Evolutionary conservation across 2,113 vertebrate genomes (phyloP).

Genomic region (Dromaius novaehollandiae): DNA sequence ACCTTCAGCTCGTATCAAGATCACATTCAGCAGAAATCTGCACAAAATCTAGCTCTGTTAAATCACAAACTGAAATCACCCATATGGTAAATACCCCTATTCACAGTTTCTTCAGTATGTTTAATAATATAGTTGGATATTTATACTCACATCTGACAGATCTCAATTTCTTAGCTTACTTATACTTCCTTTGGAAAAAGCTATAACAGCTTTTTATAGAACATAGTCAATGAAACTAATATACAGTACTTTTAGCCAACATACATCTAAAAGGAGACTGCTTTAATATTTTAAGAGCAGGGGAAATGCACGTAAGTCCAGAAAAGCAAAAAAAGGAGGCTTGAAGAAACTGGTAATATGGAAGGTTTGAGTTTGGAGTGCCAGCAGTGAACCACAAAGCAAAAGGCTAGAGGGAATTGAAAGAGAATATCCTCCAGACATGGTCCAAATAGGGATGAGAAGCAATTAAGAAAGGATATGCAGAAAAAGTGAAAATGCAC

Average conservation of each 20-base stretch:
- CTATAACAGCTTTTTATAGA: conserved; percentile 29
- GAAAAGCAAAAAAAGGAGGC: not conserved
- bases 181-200: conserved; percentile 50
- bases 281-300: conserved; percentile 57
- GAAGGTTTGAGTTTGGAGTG: not conserved
- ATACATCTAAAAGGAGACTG: not conserved
- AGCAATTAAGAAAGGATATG: not conserved
- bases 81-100: not conserved
- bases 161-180: conserved; percentile 18
- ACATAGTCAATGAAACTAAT: conserved; percentile 24
- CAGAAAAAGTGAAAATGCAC: not conserved
- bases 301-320: not conserved
- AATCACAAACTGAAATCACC: not conserved
- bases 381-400: not conserved
- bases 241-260: not conserved
- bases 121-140: conserved; percentile 33
- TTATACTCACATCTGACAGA: conserved; percentile 4
- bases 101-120: not conserved
- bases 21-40: not conserved
- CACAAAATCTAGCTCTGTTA: not conserved
- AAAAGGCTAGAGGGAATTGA: not conserved
- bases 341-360: not conserved
- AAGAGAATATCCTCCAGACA: not conserved
- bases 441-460: not conserved
- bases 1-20: not conserved